Evolutionary conservation across 2,797 vertebrate species (phyloP), one percentile per base, ranked within the genome.

Genomic region (Danio albolineatus): DNA sequence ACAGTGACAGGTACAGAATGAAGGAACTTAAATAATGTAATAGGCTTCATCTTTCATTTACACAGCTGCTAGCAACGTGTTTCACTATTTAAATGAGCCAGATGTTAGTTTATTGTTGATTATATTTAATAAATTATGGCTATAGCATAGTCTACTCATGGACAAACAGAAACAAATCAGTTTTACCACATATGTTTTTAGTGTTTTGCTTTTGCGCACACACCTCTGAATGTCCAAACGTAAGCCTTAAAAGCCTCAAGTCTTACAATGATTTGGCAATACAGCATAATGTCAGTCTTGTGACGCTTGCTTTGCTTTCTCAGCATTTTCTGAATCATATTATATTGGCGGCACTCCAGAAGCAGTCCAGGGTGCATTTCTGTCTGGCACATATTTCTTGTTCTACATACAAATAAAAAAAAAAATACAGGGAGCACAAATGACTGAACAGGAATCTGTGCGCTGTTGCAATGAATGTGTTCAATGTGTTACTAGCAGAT

Each of bases 341-440:
- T 78, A 10, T 44, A 43, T 71, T 78, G 57, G 76, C 46, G 0
- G 17, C 36, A 53, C 46, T 71, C 66, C 66, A 78, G 36, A 60
- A 28, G 28, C 28, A 28, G 46, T 71, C 43, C 19, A 53, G 17
- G 1, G n/a, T 64, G 67, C 65, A 38, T 60, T 78, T 78, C 44
- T 60, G 38, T 70, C 76, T 39, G 51, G 19, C 66, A 44, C 60
- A 71, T 62, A 62, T 62, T 54, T 78, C 66, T 62, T 71, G 38
- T 61, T 78, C 36, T 43, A 78, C 38, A 43, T 53, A 71, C 46
- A 19, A 51, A 54, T 71, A 71, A 78, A 54, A 28, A 28, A 28
- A 28, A 28, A 28, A 28, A 70, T 5, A 53, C 43, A 49, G n/a
- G 5, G 44, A 51, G 76, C 17, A 12, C 43, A 69, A 49, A 60